These are phyloP conservation scores for Bathynomus jamesi DNA, from an alignment of 1,140 invertebrate species.

Conservation along the genomic window DNA sequence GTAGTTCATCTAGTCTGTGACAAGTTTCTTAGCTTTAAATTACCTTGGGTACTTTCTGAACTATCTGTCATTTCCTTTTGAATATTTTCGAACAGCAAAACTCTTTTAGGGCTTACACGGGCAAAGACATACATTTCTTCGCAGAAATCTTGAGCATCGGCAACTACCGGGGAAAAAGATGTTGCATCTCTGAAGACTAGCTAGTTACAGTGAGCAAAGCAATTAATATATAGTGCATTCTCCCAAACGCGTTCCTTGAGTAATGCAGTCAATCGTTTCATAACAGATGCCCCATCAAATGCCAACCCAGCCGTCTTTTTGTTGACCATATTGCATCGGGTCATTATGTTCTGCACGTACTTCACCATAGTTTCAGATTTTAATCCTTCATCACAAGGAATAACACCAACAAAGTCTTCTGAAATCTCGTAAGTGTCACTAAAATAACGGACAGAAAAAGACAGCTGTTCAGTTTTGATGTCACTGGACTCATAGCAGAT, in stretches of 20 bases:
- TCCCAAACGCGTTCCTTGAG: no score
- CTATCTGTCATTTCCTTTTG: background rate
- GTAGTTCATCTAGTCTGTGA: no score
- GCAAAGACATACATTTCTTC: background rate
- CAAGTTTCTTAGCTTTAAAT: no score
- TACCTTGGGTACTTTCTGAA: no score
- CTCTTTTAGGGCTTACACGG: background rate
- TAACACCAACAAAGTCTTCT: background rate
- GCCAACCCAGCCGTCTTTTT: background rate
- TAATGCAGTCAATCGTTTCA: background rate
- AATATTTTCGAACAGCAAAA: background rate
- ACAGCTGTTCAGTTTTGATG: background rate
- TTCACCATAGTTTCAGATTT: background rate
- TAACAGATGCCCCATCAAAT: background rate
- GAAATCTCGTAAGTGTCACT: background rate
- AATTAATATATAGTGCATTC: background rate
- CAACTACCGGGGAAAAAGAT: background rate
- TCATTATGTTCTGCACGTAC: background rate
- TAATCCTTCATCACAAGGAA: background rate
- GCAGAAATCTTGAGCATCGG: background rate
- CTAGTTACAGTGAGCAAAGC: background rate
- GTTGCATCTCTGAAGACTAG: background rate
- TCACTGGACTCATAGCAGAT: background rate
- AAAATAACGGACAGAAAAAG: background rate
- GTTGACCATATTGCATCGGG: background rate